These are phyloP conservation scores for Tragelaphus buxtoni DNA, from an alignment of 2,113 vertebrate genomes.

Conservation along the genomic window DNA sequence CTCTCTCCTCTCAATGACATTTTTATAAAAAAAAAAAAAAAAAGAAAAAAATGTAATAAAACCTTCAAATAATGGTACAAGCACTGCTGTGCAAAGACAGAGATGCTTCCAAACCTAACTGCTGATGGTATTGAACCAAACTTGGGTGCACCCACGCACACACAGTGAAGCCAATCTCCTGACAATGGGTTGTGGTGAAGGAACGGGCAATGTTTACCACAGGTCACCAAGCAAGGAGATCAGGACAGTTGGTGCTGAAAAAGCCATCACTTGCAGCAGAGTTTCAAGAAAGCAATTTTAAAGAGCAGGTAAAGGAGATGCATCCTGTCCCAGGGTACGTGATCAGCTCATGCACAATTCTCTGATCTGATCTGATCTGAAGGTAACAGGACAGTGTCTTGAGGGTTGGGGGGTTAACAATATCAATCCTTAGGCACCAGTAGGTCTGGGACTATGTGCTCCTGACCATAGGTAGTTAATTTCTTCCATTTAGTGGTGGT, in stretches of 20 bases:
- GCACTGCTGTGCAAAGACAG: neutral
- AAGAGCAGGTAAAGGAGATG: neutral
- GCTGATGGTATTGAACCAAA: neutral
- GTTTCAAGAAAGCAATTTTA: neutral
- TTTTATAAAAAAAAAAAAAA: conserved; percentile 17
- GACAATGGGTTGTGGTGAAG: neutral
- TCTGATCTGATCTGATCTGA: neutral
- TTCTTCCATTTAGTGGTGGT: neutral
- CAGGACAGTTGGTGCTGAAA: neutral
- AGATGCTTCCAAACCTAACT: neutral
- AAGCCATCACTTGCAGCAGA: neutral
- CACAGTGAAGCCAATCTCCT: neutral
- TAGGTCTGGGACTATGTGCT: neutral
- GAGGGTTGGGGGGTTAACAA: neutral
- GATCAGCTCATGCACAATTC: neutral
- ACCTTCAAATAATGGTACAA: neutral
- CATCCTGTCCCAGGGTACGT: neutral
- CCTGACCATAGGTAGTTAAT: neutral
- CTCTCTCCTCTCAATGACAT: neutral
- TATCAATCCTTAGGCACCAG: neutral
- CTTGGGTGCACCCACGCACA: neutral
- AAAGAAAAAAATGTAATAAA: conserved; percentile 30
- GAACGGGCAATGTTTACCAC: neutral
- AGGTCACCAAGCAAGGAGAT: neutral
- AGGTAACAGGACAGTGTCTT: neutral